These are phyloP conservation scores for Dynastes maya DNA, from an alignment of 2,888 invertebrate genomes.

Conservation along the genomic window DNA sequence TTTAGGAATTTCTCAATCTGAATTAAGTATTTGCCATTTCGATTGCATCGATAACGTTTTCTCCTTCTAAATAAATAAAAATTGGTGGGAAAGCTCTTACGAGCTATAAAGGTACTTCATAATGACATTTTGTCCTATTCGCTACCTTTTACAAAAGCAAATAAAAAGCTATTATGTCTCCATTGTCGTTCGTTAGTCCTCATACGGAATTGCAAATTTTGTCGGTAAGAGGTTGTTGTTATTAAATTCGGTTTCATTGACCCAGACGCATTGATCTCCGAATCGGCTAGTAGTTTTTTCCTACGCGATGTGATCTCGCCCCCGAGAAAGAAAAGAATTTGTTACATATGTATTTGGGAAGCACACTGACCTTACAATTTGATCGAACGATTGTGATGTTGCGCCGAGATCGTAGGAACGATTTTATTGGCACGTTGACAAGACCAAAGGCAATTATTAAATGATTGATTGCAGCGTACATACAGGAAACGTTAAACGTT, in stretches of 20 bases:
- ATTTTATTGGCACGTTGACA: constrained; percentile 42
- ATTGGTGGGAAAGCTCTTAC: background rate
- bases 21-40: too few species aligned
- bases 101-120: constrained; percentile 10
- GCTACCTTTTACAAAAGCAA: constrained; percentile 13
- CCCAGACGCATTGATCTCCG: constrained; percentile 57
- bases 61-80: too few species aligned
- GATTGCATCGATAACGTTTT: too few species aligned
- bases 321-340: constrained; percentile 40
- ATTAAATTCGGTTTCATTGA: constrained; percentile 53
- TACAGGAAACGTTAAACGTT: constrained; percentile 19
- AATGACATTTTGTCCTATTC: constrained; percentile 4
- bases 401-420: constrained; percentile 22
- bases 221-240: constrained; percentile 34
- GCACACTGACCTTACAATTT: constrained; percentile 33
- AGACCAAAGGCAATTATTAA: constrained; percentile 29
- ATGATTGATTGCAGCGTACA: constrained; percentile 28
- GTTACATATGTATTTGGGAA: constrained; percentile 43
- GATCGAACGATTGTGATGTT: constrained; percentile 20
- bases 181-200: constrained; percentile 43
- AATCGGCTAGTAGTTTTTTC: constrained; percentile 40
- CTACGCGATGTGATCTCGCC: constrained; percentile 30
- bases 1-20: too few species aligned
- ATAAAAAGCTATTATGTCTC: constrained; percentile 47
- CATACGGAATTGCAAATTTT: constrained; percentile 55